Evolutionary conservation across 2,113 vertebrate species (phyloP).

Genomic region (Saimiri boliviensis): DNA sequence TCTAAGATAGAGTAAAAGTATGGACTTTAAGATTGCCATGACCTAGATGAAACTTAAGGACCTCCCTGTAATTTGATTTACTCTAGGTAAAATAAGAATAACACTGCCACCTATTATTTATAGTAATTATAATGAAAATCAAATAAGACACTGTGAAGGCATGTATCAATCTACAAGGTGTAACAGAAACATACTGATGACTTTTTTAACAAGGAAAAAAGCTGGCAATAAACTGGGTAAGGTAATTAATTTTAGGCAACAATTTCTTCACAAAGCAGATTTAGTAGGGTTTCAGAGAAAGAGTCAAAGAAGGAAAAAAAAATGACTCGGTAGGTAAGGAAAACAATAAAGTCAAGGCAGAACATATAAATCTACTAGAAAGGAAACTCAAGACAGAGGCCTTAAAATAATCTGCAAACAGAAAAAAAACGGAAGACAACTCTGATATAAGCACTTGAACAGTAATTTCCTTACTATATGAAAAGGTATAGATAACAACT

Average conservation of each 20-base stretch:
- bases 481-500: neutral
- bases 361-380: neutral
- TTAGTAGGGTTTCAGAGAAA: neutral
- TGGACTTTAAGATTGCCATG: neutral
- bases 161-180: neutral
- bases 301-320: neutral
- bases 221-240: neutral
- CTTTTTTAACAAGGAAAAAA: neutral
- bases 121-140: neutral
- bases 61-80: neutral
- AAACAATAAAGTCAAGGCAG: neutral
- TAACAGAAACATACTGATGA: neutral
- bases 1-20: neutral
- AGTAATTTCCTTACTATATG: neutral
- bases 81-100: neutral
- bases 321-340: neutral
- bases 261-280: neutral
- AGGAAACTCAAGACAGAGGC: constrained; percentile 1
- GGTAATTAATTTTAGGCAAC: neutral
- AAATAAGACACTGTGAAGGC: neutral
- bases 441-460: neutral
- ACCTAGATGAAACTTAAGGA: neutral
- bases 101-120: neutral
- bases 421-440: neutral
- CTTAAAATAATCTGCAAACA: neutral